These are phyloP conservation scores for Aegotheles bennettii DNA, from an alignment of 2,113 vertebrate genomes.

Conservation along the genomic window DNA sequence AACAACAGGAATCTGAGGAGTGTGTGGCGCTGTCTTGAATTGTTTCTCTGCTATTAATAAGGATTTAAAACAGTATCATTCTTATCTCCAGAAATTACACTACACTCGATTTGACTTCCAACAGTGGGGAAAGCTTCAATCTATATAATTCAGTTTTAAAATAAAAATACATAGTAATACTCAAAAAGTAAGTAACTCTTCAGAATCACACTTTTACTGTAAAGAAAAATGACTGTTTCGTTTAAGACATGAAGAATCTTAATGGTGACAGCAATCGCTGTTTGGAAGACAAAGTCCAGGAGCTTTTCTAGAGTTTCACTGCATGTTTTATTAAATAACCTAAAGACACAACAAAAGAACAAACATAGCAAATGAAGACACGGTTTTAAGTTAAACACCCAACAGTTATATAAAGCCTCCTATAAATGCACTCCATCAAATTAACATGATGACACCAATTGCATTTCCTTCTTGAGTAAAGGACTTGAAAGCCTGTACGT, in stretches of 20 bases:
- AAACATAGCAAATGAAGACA: constrained; percentile 16
- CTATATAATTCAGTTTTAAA: neutral
- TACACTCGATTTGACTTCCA: neutral
- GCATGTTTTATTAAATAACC: constrained; percentile 35
- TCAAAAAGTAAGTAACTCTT: neutral
- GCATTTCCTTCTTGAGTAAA: neutral
- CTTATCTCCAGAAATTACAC: neutral
- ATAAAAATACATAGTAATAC: neutral
- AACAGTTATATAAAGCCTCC: constrained; percentile 7
- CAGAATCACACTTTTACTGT: neutral
- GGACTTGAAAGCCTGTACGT: neutral
- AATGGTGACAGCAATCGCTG: neutral
- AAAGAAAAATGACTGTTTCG: neutral
- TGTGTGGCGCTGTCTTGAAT: neutral
- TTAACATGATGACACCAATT: neutral
- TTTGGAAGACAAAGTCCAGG: neutral
- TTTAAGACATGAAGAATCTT: neutral
- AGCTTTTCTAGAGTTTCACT: neutral
- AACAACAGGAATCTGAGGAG: neutral
- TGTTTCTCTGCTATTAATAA: neutral
- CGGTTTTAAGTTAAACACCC: neutral
- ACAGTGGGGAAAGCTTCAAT: neutral
- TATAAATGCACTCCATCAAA: constrained; percentile 33
- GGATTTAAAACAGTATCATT: neutral
- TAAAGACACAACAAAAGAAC: constrained; percentile 6